A percentile compares a stretch with the other conserved stretches of the same genome.
phyloP scores from a whole-genome alignment of 1,140 invertebrate species.

The Whitmania pigra region DNA sequence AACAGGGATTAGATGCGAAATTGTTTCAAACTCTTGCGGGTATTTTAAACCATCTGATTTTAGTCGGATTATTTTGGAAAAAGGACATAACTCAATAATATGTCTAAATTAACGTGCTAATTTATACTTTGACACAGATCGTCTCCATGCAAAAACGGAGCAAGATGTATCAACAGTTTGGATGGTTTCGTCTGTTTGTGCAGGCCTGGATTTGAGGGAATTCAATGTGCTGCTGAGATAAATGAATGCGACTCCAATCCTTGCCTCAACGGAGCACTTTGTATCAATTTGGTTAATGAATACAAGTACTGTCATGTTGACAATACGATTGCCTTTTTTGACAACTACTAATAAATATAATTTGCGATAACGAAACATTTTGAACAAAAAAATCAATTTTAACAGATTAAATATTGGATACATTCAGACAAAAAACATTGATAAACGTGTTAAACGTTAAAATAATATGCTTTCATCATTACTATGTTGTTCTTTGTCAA shows the following conservation, averaged over 20 bases:
- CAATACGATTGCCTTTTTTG: too few species aligned
- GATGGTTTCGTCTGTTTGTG: constrained; percentile 19
- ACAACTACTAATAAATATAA: too few species aligned
- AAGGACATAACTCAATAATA: neutral
- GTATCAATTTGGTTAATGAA: constrained; percentile 55
- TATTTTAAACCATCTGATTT: too few species aligned
- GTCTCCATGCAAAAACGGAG: constrained; percentile 20
- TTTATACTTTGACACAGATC: neutral
- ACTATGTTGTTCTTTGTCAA: too few species aligned
- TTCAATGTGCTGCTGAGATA: constrained; percentile 1
- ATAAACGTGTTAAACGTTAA: too few species aligned
- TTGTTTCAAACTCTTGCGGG: neutral
- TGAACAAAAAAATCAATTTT: too few species aligned
- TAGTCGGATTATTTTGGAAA: neutral
- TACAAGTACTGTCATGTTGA: neutral
- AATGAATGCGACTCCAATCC: constrained; percentile 43
- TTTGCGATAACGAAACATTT: too few species aligned
- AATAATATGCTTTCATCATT: too few species aligned
- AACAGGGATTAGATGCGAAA: neutral
- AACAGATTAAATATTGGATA: too few species aligned
- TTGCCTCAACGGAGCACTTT: constrained; percentile 83
- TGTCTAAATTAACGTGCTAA: neutral
- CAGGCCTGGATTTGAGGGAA: neutral
- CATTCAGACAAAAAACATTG: too few species aligned
- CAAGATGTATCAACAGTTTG: constrained; percentile 16